A percentile compares a stretch with the other conserved stretches of the same genome.
Evolutionary conservation across 2,888 invertebrate genomes (phyloP).

Genomic region (Lithosia quadra): DNA sequence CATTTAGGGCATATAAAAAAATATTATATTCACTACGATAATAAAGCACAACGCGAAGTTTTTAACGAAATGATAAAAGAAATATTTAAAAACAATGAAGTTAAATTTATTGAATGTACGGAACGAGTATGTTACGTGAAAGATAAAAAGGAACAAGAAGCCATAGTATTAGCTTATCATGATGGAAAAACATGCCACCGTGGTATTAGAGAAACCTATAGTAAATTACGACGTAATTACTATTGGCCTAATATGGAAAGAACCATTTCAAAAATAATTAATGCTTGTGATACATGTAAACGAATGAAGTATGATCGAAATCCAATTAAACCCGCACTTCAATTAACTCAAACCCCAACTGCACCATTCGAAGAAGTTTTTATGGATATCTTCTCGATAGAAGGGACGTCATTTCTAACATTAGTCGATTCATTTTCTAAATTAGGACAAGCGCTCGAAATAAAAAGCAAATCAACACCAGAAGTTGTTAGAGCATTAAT

Average conservation of each 20-base stretch:
- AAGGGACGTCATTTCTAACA: slow-evolving; percentile 5
- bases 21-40: slow-evolving; percentile 36
- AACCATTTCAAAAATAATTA: slow-evolving; percentile 25
- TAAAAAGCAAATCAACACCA: slow-evolving; percentile 36
- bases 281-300: slow-evolving; percentile 45
- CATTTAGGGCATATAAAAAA: slow-evolving; percentile 1
- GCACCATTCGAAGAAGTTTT: slow-evolving; percentile 10
- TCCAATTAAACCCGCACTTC: slow-evolving; percentile 44
- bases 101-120: too few relatives aligned
- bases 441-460: slow-evolving; percentile 46
- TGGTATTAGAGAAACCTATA: neutral
- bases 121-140: neutral
- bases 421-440: slow-evolving; percentile 9
- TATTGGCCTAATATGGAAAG: neutral
- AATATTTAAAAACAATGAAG: too few relatives aligned
- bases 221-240: neutral
- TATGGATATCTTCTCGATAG: slow-evolving; percentile 7
- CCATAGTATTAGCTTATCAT: neutral
- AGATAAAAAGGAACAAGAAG: neutral
- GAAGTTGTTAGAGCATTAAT: slow-evolving; percentile 21
- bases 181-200: neutral
- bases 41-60: slow-evolving; percentile 15
- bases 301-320: slow-evolving; percentile 24
- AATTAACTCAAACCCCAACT: slow-evolving; percentile 45
- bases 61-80: neutral